These are phyloP conservation scores for Enteromius anoplus DNA, from an alignment of 2,797 vertebrate species.

Conservation along the genomic window DNA sequence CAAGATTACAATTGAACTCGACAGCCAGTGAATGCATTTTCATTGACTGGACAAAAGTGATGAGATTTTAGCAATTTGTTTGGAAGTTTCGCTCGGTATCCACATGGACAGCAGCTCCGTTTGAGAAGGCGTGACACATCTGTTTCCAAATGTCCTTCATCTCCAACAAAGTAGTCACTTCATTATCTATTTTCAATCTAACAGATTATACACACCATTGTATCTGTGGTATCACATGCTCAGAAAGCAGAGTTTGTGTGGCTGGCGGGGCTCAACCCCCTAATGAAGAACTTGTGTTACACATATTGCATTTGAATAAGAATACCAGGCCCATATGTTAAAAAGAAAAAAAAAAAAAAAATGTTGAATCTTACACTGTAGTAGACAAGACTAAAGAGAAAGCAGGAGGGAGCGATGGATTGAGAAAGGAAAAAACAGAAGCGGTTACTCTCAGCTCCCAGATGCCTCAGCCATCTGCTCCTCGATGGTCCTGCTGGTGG, in stretches of 20 bases:
- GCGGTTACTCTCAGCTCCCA: slow-evolving; percentile 41
- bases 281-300: slow-evolving; percentile 6
- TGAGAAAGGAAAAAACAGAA: slow-evolving; percentile 10
- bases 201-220: background rate
- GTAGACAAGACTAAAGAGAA: background rate
- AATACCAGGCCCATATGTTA: slow-evolving; percentile 34
- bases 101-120: background rate
- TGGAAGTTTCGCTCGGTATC: background rate
- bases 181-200: background rate
- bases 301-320: slow-evolving; percentile 30
- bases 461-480: slow-evolving; percentile 69
- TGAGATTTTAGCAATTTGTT: background rate
- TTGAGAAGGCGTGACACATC: background rate
- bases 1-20: background rate
- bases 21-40: background rate
- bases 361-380: background rate
- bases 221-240: background rate
- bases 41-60: background rate
- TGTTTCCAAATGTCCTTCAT: background rate
- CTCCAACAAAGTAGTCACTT: background rate
- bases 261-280: background rate
- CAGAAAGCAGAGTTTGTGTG: background rate
- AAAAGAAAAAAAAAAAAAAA: background rate
- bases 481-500: slow-evolving; percentile 64
- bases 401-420: slow-evolving; percentile 12